A percentile compares a stretch with the other conserved stretches of the same genome.
Conservation (phyloP, 2,888 invertebrate genomes). For the Eupithecia centaureata region DNA sequence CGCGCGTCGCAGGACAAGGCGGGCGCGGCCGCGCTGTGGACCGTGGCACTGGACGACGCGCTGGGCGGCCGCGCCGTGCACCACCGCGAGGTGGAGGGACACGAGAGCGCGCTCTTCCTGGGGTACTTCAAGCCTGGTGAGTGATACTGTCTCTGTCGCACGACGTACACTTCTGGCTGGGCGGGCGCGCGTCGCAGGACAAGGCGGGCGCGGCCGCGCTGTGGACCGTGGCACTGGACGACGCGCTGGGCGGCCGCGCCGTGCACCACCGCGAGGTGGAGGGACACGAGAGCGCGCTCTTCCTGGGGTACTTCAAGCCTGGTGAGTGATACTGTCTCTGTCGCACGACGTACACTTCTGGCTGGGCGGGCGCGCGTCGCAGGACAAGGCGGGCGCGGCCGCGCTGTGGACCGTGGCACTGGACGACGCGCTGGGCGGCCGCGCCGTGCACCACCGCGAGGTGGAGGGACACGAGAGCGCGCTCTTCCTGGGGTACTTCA, state of each 20-base stretch:
- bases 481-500: conserved; percentile 92
- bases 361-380: no score
- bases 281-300: conserved; percentile 92
- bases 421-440: no score
- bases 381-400: no score
- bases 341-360: no score
- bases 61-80: no score
- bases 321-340: conserved; percentile 83
- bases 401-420: no score
- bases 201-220: conserved; percentile 92
- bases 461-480: conserved; percentile 94
- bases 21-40: no score
- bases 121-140: conserved; percentile 90
- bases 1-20: no score
- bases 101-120: conserved; percentile 92
- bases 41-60: no score
- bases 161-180: conserved; percentile 97
- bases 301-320: conserved; percentile 91
- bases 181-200: conserved; percentile 90
- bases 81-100: no score
- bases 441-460: no score
- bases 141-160: no score
- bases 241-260: conserved; percentile 91
- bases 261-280: conserved; percentile 95
- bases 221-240: conserved; percentile 92